A percentile compares a stretch with the other conserved stretches of the same genome.
These are phyloP conservation scores for Mus spicilegus DNA, from an alignment of 2,113 vertebrate species.

Conservation along the genomic window DNA sequence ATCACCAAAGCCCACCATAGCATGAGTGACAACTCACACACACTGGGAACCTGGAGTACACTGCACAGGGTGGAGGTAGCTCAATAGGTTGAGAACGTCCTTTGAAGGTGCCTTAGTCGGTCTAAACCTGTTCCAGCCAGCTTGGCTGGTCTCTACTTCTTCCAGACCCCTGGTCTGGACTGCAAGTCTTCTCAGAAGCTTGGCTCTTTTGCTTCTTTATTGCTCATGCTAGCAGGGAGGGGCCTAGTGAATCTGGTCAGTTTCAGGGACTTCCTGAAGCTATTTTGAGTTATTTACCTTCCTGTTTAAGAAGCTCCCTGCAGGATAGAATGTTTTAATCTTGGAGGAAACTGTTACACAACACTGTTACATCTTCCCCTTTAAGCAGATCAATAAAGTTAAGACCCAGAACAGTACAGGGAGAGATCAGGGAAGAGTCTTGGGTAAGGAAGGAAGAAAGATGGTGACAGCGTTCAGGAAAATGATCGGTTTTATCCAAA, in stretches of 20 bases:
- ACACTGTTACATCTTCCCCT: not conserved
- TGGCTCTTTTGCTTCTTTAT: not conserved
- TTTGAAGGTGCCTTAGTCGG: not conserved
- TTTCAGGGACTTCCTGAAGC: not conserved
- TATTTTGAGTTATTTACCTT: not conserved
- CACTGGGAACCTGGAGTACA: not conserved
- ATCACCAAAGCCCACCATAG: not conserved
- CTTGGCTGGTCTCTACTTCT: not conserved
- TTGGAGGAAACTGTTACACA: not conserved
- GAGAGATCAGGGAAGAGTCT: constrained; percentile 21
- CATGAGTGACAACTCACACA: not conserved
- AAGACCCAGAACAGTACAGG: not conserved
- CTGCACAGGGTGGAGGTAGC: not conserved
- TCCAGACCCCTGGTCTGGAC: not conserved
- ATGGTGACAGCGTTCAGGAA: not conserved
- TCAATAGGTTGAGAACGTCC: not conserved
- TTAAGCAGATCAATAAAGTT: constrained; percentile 19
- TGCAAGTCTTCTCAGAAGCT: not conserved
- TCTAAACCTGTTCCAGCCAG: not conserved
- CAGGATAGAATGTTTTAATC: not conserved
- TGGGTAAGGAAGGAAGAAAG: not conserved
- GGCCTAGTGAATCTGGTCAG: not conserved
- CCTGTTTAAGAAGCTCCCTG: not conserved
- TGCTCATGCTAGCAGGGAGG: not conserved
- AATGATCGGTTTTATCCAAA: not conserved